Conservation (phyloP, 2,113 vertebrate species). For the Panurus biarmicus region DNA sequence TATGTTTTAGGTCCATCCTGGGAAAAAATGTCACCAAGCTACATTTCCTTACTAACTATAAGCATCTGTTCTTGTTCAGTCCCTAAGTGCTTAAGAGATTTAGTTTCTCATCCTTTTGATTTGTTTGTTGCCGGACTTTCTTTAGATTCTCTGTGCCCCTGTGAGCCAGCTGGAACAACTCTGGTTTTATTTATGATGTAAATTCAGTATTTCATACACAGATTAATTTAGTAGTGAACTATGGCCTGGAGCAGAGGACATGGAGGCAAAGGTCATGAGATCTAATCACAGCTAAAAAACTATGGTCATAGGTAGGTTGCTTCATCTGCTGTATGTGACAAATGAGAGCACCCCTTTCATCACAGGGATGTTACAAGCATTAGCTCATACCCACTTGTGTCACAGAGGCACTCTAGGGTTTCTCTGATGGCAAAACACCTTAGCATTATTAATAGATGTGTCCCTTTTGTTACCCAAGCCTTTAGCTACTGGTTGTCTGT, state of each 20-base stretch:
- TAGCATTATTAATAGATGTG: background rate
- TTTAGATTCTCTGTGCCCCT: background rate
- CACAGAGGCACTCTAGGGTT: background rate
- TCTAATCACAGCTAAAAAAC: background rate
- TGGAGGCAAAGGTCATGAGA: background rate
- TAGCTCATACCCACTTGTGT: background rate
- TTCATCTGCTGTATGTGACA: background rate
- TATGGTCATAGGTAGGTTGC: background rate
- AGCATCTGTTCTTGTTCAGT: background rate
- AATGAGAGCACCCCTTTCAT: background rate
- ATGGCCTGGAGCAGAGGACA: background rate
- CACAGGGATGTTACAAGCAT: background rate
- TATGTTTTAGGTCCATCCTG: background rate
- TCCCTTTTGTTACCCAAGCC: background rate
- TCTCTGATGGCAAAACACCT: background rate
- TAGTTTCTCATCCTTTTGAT: background rate
- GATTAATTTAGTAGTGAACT: background rate
- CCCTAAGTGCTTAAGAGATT: background rate
- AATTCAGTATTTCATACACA: background rate
- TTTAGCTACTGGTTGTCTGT: background rate
- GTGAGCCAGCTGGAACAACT: background rate
- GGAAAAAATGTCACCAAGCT: background rate
- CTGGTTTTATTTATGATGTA: background rate
- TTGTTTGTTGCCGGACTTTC: background rate
- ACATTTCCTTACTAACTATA: background rate